Conservation (phyloP, 2,797 vertebrate genomes). For the Okamejei kenojei region DNA sequence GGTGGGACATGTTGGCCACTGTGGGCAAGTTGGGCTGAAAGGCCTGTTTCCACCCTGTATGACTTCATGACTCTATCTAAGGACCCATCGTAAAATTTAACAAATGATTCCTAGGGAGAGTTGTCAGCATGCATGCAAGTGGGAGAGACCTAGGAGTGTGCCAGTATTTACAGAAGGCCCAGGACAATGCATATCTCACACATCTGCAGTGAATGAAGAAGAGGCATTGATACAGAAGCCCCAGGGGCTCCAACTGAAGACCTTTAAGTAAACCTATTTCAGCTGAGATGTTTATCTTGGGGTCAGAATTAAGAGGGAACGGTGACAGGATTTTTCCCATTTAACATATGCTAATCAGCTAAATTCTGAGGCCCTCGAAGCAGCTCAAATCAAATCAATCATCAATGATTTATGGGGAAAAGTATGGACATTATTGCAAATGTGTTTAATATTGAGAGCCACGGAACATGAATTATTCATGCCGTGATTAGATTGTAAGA, state of each 20-base stretch:
- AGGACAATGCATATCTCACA: neutral
- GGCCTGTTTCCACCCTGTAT: no score
- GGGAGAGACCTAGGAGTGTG: neutral
- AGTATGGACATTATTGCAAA: neutral
- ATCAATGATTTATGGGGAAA: neutral
- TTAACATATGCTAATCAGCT: neutral
- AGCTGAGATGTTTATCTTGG: neutral
- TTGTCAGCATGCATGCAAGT: neutral
- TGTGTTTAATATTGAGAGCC: slow-evolving; percentile 22
- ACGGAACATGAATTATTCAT: slow-evolving; percentile 24
- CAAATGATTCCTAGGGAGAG: neutral
- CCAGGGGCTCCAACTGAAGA: neutral
- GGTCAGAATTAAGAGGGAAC: neutral
- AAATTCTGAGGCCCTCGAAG: neutral
- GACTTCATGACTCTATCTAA: no score
- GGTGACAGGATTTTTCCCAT: neutral
- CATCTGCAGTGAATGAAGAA: neutral
- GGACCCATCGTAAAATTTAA: neutral
- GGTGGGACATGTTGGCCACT: no score
- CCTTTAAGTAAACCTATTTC: neutral
- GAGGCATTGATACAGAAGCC: neutral
- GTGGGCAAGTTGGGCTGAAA: no score
- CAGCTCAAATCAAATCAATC: slow-evolving; percentile 23
- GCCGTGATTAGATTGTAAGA: neutral
- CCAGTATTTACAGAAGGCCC: neutral